Percentiles rank a stretch among this genome's conserved stretches.
Conservation (phyloP, 1,140 invertebrate species). For the Musca domestica region DNA sequence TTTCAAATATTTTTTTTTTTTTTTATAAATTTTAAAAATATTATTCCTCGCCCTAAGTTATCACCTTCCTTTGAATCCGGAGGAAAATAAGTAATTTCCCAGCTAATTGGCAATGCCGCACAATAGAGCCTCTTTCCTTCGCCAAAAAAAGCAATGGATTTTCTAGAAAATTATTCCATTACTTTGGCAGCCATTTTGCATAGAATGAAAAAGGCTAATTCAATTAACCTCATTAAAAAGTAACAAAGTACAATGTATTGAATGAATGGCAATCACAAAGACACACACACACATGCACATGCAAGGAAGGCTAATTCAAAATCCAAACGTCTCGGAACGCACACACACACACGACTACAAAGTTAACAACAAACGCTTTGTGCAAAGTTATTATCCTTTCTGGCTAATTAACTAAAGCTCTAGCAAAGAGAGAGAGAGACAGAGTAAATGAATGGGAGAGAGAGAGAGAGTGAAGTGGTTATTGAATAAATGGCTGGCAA, state of each 20-base stretch:
- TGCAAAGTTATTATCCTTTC: conserved; percentile 16
- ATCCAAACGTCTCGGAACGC: too few relatives aligned
- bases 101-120: too few relatives aligned
- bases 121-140: too few relatives aligned
- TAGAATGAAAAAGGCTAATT: conserved; percentile 18
- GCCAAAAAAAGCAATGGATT: too few relatives aligned
- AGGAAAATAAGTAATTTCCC: too few relatives aligned
- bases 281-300: not conserved
- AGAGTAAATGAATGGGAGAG: not conserved
- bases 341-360: not conserved
- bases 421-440: not conserved
- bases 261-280: not conserved
- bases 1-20: too few relatives aligned
- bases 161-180: too few relatives aligned
- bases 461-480: not conserved
- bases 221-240: conserved; percentile 22
- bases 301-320: too few relatives aligned
- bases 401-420: conserved; percentile 7
- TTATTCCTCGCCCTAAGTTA: too few relatives aligned
- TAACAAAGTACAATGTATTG: conserved; percentile 4
- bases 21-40: too few relatives aligned
- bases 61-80: too few relatives aligned
- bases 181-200: not conserved
- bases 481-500: not conserved
- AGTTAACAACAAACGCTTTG: not conserved